phyloP scores from a whole-genome alignment of 2,797 vertebrate genomes.

The Melanotaenia nigrans region DNA sequence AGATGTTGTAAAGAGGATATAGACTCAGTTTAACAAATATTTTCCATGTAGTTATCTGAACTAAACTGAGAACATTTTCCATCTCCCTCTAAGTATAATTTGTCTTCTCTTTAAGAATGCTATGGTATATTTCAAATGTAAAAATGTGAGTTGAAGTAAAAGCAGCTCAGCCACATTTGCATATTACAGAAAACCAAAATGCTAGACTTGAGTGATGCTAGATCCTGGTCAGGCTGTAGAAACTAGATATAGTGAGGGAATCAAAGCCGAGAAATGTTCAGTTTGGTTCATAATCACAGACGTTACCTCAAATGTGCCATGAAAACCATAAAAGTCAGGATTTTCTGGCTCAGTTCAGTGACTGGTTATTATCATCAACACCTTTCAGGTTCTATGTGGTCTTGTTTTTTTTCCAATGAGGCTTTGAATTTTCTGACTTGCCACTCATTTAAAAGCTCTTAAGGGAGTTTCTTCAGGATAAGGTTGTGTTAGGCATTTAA shows the following conservation, averaged over 20 bases:
- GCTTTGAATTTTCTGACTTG: conserved; percentile 30
- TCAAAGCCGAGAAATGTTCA: neutral
- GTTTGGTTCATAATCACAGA: conserved; percentile 3
- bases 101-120: neutral
- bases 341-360: conserved; percentile 4
- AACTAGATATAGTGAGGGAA: neutral
- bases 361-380: conserved; percentile 18
- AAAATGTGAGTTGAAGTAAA: neutral
- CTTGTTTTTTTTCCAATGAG: conserved; percentile 17
- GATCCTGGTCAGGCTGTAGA: neutral
- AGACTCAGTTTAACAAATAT: neutral
- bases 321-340: conserved; percentile 15
- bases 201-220: neutral
- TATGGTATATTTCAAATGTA: neutral
- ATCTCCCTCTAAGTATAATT: neutral
- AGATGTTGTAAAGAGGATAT: neutral
- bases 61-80: neutral
- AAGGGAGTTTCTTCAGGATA: conserved; percentile 45
- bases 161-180: neutral
- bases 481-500: conserved; percentile 42
- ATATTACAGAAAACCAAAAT: too few species aligned
- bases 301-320: conserved; percentile 1
- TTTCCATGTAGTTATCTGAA: neutral
- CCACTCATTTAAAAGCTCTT: conserved; percentile 21
- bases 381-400: conserved; percentile 11